Conservation (phyloP, 2,797 vertebrate species). For the Pelochelys cantorii region DNA sequence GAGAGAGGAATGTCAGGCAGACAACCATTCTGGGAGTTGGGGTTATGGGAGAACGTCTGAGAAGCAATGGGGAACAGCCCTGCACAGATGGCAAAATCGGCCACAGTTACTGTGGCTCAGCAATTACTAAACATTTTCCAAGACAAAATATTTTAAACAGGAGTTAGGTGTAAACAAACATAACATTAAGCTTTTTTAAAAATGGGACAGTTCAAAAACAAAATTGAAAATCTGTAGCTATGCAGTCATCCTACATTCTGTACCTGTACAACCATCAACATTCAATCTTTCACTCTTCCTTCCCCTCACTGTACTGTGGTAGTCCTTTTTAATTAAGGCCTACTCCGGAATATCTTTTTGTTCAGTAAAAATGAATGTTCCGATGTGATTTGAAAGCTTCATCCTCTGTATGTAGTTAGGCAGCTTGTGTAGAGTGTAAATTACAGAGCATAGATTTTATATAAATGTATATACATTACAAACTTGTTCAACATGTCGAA, state of each 20-base stretch:
- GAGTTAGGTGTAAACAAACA: background rate
- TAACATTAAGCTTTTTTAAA: background rate
- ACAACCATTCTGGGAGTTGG: background rate
- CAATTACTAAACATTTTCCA: background rate
- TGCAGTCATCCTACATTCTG: background rate
- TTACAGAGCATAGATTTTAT: constrained; percentile 26
- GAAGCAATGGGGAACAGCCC: background rate
- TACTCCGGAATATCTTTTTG: background rate
- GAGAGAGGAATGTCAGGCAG: background rate
- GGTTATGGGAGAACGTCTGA: background rate
- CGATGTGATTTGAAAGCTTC: background rate
- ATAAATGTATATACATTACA: background rate
- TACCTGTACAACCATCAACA: background rate
- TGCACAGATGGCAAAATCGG: background rate
- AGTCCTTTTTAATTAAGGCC: background rate
- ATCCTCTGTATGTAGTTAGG: background rate
- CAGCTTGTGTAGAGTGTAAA: background rate
- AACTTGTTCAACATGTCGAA: background rate
- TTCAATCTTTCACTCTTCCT: background rate
- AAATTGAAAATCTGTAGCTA: background rate
- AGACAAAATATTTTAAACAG: background rate
- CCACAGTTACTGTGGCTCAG: background rate
- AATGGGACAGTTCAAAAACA: background rate
- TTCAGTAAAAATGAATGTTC: background rate
- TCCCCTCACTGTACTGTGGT: background rate